Evolutionary conservation across 2,888 invertebrate genomes (phyloP).

Genomic region (Cheilosia variabilis): DNA sequence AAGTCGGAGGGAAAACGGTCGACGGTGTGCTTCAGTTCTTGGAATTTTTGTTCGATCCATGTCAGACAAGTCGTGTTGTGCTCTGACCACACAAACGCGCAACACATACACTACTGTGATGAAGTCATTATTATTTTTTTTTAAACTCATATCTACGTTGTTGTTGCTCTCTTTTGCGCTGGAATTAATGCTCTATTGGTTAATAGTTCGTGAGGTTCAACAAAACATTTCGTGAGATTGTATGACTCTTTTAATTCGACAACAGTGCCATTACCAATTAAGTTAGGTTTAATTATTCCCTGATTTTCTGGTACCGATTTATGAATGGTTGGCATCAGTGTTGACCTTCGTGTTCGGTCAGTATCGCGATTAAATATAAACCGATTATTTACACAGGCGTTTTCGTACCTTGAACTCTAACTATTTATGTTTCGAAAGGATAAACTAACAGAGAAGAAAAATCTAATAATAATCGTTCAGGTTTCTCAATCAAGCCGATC

Average conservation of each 20-base stretch:
- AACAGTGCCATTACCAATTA: conserved; percentile 7
- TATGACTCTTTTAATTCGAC: not conserved
- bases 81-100: conserved; percentile 18
- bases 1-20: not conserved
- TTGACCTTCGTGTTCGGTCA: conserved; percentile 45
- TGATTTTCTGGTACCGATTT: conserved; percentile 47
- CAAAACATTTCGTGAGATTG: conserved; percentile 27
- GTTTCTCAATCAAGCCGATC: conserved; percentile 14
- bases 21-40: conserved; percentile 6
- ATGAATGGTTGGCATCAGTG: conserved; percentile 6
- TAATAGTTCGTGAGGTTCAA: conserved; percentile 43
- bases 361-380: conserved; percentile 4
- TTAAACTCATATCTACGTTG: conserved; percentile 6
- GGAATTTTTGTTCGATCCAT: conserved; percentile 42
- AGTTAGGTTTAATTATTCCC: conserved; percentile 49
- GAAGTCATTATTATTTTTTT: conserved; percentile 16
- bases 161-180: conserved; percentile 8
- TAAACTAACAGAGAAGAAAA: conserved; percentile 17
- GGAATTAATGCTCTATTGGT: conserved; percentile 34
- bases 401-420: conserved; percentile 60
- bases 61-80: conserved; percentile 11
- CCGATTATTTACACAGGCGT: conserved; percentile 23
- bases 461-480: conserved; percentile 23
- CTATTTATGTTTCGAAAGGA: conserved; percentile 34
- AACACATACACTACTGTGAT: conserved; percentile 21